Evolutionary conservation across 1,140 invertebrate species (phyloP).

Genomic region (Plodia interpunctella): DNA sequence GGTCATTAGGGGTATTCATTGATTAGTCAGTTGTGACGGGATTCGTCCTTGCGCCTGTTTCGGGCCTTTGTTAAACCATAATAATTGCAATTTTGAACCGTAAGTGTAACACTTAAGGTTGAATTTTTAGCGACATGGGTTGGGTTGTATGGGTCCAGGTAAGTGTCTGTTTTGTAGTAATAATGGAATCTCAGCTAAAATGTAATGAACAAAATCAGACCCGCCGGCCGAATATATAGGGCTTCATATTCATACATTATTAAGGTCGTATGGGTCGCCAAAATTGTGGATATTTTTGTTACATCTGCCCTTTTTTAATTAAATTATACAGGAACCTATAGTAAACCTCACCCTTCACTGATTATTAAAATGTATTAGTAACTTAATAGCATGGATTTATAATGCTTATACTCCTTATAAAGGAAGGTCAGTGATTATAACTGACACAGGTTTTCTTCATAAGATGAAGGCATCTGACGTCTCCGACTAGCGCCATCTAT

Average conservation of each 20-base stretch:
- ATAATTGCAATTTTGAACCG: constrained; percentile 12
- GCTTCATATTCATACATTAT: neutral
- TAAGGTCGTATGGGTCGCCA: neutral
- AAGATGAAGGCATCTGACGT: too few species aligned
- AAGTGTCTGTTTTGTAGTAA: constrained; percentile 11
- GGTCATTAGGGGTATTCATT: constrained; percentile 15
- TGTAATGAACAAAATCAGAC: constrained; percentile 17
- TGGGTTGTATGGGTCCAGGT: constrained; percentile 2
- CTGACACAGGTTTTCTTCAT: too few species aligned
- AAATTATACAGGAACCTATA: neutral
- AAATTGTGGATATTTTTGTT: neutral
- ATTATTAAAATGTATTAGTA: too few species aligned
- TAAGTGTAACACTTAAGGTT: constrained; percentile 12
- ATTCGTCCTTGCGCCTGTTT: constrained; percentile 17
- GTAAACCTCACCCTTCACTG: neutral
- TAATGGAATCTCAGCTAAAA: constrained; percentile 28
- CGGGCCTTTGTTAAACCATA: constrained; percentile 14
- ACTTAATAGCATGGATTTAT: too few species aligned
- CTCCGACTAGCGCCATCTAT: too few species aligned
- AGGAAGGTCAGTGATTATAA: too few species aligned
- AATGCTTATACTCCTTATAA: too few species aligned
- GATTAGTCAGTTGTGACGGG: constrained; percentile 21
- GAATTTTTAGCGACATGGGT: constrained; percentile 11
- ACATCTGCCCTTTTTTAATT: neutral
- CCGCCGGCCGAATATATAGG: neutral